A percentile compares a stretch with the other conserved stretches of the same genome.
phyloP scores from a whole-genome alignment of 37 sponge, comb jelly and placozoan species.

The Cladorhizidae sp. region DNA sequence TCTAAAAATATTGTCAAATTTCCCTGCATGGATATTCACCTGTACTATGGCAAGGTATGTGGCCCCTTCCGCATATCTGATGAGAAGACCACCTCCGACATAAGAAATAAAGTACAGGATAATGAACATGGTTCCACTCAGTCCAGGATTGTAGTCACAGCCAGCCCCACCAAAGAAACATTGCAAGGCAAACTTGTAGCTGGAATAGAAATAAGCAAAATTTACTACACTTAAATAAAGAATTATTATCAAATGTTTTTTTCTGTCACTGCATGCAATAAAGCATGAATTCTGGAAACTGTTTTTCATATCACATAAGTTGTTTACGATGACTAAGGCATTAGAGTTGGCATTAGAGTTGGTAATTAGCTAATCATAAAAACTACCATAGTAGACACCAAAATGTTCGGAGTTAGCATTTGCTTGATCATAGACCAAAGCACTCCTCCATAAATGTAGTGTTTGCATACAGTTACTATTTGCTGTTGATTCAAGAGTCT shows the following conservation, averaged over 20 bases:
- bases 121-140: conserved; percentile 60
- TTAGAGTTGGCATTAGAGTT: no score
- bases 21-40: conserved; percentile 39
- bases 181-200: conserved; percentile 62
- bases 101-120: conserved; percentile 61
- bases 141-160: conserved; percentile 52
- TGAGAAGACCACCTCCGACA: conserved; percentile 62
- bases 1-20: no score
- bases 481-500: no score
- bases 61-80: conserved; percentile 75
- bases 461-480: no score
- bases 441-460: no score
- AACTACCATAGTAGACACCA: no score
- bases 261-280: not conserved
- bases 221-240: not conserved
- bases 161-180: conserved; percentile 78
- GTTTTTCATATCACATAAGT: no score
- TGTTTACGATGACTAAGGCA: no score
- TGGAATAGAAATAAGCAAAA: not conserved
- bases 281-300: not conserved
- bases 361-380: no score
- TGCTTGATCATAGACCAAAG: no score
- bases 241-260: no score
- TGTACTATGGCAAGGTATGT: conserved; percentile 71
- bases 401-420: no score